phyloP scores from a whole-genome alignment of 2,888 invertebrate genomes.

The Cerceris ruficornis region DNA sequence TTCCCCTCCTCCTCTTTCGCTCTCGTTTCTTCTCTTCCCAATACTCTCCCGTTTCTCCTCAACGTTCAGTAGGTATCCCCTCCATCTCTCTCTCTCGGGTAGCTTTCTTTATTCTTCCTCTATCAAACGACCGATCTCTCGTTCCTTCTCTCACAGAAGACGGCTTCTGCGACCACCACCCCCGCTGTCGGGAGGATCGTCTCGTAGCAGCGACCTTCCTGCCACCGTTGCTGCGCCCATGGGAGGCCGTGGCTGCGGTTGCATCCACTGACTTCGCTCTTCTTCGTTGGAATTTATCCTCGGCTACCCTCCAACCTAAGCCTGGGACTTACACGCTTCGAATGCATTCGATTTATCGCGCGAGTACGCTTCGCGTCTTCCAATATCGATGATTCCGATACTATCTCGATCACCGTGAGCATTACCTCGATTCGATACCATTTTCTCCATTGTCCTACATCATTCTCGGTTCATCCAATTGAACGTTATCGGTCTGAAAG shows the following conservation, averaged over 20 bases:
- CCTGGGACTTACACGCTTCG: conserved; percentile 1
- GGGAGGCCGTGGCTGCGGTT: conserved; percentile 25
- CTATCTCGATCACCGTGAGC: no score
- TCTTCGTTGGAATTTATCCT: conserved; percentile 47
- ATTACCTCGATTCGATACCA: no score
- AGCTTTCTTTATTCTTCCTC: conserved; percentile 32
- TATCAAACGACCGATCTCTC: conserved; percentile 6
- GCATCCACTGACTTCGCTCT: conserved; percentile 22
- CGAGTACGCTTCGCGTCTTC: neutral
- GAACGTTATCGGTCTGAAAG: no score
- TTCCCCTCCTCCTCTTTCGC: conserved; percentile 1
- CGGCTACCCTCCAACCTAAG: conserved; percentile 12
- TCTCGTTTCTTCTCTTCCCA: no score
- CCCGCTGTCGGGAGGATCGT: conserved; percentile 40
- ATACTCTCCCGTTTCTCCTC: no score
- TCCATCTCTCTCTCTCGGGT: conserved; percentile 19
- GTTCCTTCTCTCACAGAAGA: conserved; percentile 9
- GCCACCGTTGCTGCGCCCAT: conserved; percentile 17
- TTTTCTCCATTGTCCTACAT: no score
- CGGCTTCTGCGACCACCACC: conserved; percentile 31
- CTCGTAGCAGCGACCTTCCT: conserved; percentile 32
- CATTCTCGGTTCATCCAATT: no score
- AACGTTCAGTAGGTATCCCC: no score
- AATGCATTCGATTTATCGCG: conserved; percentile 17
- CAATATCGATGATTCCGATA: neutral